Percentiles rank a stretch among this genome's conserved stretches.
Evolutionary conservation across 2,113 vertebrate genomes (phyloP).

Genomic region (Tinamus guttatus): DNA sequence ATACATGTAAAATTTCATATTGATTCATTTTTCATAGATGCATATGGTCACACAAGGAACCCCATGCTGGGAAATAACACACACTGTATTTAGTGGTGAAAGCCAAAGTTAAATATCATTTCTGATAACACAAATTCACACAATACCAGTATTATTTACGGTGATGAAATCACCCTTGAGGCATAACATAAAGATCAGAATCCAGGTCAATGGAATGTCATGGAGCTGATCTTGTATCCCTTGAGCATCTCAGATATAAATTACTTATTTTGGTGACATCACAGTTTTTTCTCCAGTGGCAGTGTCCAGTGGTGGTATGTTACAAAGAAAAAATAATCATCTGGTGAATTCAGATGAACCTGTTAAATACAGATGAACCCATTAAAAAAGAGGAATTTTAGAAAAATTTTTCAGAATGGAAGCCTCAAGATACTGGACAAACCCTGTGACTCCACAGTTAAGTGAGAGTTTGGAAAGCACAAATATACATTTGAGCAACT

Average conservation of each 20-base stretch:
- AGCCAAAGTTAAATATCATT: background rate
- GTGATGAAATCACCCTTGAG: background rate
- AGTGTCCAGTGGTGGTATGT: background rate
- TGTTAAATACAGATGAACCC: background rate
- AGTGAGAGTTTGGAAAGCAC: background rate
- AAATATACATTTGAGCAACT: background rate
- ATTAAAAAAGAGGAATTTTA: background rate
- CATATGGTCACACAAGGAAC: fast-evolving
- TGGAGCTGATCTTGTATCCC: background rate
- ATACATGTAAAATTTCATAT: slow-evolving; percentile 1
- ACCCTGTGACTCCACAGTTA: background rate
- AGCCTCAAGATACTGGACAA: background rate
- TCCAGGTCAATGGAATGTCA: background rate
- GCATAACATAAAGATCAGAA: background rate
- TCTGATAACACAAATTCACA: background rate
- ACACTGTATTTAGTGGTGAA: background rate
- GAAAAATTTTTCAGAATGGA: background rate
- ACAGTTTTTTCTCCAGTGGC: background rate
- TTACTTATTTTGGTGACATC: background rate
- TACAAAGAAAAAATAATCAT: background rate
- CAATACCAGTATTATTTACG: background rate
- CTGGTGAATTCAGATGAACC: background rate
- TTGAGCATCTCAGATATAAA: background rate
- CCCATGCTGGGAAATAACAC: background rate
- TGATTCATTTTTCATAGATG: background rate